A percentile compares a stretch with the other conserved stretches of the same genome.
These are phyloP conservation scores for Neoaliturus tenellus DNA, from an alignment of 2,888 invertebrate genomes.

Conservation along the genomic window DNA sequence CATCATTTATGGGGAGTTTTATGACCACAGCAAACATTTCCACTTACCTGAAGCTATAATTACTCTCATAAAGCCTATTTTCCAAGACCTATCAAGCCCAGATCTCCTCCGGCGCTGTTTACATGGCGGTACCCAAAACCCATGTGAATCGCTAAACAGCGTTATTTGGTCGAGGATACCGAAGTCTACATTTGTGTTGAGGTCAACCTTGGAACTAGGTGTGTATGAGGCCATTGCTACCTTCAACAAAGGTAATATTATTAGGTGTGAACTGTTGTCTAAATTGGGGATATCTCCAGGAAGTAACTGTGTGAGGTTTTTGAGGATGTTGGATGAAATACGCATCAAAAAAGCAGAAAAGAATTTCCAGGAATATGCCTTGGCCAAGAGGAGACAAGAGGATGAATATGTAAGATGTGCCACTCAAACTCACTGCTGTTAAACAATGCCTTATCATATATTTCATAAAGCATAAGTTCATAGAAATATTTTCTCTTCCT, in stretches of 20 bases:
- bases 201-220: neutral
- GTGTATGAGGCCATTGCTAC: neutral
- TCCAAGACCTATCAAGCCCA: constrained; percentile 56
- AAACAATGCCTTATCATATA: too few species aligned
- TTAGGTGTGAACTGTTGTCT: neutral
- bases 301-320: neutral
- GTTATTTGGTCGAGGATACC: constrained; percentile 47
- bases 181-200: neutral
- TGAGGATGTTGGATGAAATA: neutral
- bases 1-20: constrained; percentile 32
- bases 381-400: neutral
- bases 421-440: too few species aligned
- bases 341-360: neutral
- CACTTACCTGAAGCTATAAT: constrained; percentile 59
- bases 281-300: neutral
- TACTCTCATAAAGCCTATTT: constrained; percentile 50
- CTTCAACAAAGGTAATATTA: neutral
- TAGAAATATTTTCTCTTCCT: too few species aligned
- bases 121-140: constrained; percentile 59
- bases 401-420: too few species aligned
- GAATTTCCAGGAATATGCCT: neutral
- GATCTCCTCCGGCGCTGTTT: constrained; percentile 58
- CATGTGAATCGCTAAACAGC: constrained; percentile 22
- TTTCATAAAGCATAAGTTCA: too few species aligned
- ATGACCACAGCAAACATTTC: constrained; percentile 56